A percentile compares a stretch with the other conserved stretches of the same genome.
Conservation (phyloP, 1,140 invertebrate genomes). For the Cotesia chilonis region DNA sequence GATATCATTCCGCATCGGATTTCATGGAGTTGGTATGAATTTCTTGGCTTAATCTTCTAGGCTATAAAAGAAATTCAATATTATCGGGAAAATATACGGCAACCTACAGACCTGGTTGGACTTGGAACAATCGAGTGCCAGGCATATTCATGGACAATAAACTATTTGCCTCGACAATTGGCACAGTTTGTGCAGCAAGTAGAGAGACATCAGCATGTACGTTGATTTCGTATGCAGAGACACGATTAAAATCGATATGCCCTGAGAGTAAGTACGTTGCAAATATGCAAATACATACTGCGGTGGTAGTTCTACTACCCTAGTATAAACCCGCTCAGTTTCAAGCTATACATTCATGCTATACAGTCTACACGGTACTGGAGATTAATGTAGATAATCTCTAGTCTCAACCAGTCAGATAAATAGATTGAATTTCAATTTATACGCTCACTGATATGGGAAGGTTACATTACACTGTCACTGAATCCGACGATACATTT, state of each 20-base stretch:
- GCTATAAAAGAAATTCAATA: slow-evolving; percentile 14
- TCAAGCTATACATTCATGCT: neutral
- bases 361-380: too few species aligned
- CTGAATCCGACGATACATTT: slow-evolving; percentile 3
- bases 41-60: neutral
- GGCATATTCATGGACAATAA: slow-evolving; percentile 40
- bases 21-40: neutral
- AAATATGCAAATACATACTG: slow-evolving; percentile 35
- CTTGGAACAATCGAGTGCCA: slow-evolving; percentile 27
- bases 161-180: slow-evolving; percentile 43
- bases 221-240: slow-evolving; percentile 20
- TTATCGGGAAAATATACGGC: slow-evolving; percentile 27
- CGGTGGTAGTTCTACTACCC: slow-evolving; percentile 12
- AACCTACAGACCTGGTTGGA: slow-evolving; percentile 20
- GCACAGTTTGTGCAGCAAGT: slow-evolving; percentile 24
- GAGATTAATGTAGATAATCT: slow-evolving; percentile 15
- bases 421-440: slow-evolving; percentile 22
- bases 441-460: neutral
- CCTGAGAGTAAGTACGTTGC: slow-evolving; percentile 30
- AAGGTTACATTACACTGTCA: neutral
- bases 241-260: slow-evolving; percentile 40
- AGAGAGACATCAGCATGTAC: neutral
- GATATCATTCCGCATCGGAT: slow-evolving; percentile 9
- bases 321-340: slow-evolving; percentile 12
- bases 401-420: slow-evolving; percentile 5